Evolutionary conservation across 2,113 vertebrate species (phyloP).

Genomic region (Spheniscus mendiculus): DNA sequence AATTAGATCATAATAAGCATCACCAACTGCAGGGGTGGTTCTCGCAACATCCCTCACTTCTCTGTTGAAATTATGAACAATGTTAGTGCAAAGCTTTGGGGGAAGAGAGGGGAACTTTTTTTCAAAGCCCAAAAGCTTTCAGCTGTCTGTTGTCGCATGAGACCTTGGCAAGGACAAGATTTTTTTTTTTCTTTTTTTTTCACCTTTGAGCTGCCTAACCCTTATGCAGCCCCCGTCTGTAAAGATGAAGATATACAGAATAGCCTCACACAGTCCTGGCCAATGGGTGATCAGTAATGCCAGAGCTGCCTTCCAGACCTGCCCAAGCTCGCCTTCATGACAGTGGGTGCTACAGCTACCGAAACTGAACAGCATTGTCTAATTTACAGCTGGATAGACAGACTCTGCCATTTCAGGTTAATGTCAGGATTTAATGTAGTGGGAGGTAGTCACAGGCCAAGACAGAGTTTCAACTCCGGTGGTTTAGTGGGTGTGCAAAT

Average conservation of each 20-base stretch:
- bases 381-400: not conserved
- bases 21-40: not conserved
- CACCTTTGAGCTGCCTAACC: not conserved
- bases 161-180: not conserved
- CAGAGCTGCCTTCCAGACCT: not conserved
- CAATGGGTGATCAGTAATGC: no score
- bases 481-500: not conserved
- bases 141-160: not conserved
- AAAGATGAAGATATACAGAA: not conserved
- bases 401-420: not conserved
- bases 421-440: not conserved
- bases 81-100: not conserved
- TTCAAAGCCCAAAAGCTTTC: not conserved
- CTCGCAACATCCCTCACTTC: rapidly evolving
- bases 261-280: not conserved
- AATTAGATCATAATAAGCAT: not conserved
- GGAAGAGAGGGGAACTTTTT: not conserved
- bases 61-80: not conserved
- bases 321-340: not conserved
- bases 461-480: not conserved
- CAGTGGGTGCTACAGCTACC: not conserved
- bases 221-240: rapidly evolving
- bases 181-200: rapidly evolving
- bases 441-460: not conserved
- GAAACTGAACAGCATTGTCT: not conserved